A percentile compares a stretch with the other conserved stretches of the same genome.
Evolutionary conservation across 1,140 invertebrate species (phyloP).

Genomic region (Rhagoletis pomonella): DNA sequence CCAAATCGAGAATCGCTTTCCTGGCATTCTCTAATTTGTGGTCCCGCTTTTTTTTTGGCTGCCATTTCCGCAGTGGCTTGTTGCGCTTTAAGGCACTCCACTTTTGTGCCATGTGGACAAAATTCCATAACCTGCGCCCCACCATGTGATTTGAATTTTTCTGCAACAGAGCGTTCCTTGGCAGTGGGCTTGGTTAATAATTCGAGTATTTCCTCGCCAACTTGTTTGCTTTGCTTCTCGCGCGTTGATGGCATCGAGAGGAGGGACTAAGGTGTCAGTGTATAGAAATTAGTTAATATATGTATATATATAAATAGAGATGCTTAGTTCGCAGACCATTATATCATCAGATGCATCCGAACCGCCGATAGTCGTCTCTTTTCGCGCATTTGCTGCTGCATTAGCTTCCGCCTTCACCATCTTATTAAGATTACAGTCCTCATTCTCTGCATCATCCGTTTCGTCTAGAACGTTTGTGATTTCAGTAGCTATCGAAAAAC

Average conservation of each 20-base stretch:
- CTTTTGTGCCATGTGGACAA: conserved; percentile 94
- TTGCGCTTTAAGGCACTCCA: conserved; percentile 87
- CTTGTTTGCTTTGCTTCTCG: conserved; percentile 95
- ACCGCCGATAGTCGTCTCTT: conserved; percentile 3
- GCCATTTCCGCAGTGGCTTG: conserved; percentile 75
- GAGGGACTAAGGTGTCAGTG: conserved; percentile 78
- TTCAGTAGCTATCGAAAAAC: no score
- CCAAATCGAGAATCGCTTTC: background rate
- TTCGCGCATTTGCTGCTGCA: conserved; percentile 11
- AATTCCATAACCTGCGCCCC: conserved; percentile 96
- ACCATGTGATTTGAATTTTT: conserved; percentile 96
- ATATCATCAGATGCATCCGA: conserved; percentile 78
- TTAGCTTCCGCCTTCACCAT: conserved; percentile 30
- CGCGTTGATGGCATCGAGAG: conserved; percentile 94
- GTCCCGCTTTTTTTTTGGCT: conserved; percentile 67
- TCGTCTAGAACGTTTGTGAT: conserved; percentile 57
- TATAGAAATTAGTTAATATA: no score
- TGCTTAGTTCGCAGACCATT: conserved; percentile 75
- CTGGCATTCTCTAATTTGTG: conserved; percentile 50
- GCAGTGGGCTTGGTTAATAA: conserved; percentile 95
- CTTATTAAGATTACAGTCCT: conserved; percentile 44
- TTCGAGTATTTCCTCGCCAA: conserved; percentile 96
- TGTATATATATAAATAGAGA: no score
- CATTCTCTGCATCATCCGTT: conserved; percentile 52
- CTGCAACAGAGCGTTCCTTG: conserved; percentile 94